Conservation (phyloP, 2,113 vertebrate species). For the Catagonus wagneri region DNA sequence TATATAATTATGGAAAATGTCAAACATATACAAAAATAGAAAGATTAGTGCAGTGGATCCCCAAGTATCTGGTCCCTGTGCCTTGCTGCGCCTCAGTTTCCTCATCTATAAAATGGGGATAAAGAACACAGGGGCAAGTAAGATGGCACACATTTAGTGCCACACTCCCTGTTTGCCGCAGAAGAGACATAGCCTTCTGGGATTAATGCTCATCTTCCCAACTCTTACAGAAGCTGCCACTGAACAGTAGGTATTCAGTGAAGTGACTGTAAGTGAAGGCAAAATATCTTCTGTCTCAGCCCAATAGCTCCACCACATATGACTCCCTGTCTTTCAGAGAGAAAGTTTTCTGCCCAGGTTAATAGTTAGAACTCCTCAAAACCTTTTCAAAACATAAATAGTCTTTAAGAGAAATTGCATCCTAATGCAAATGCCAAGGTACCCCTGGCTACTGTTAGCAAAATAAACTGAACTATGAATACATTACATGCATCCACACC, state of each 20-base stretch:
- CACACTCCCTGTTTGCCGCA: neutral
- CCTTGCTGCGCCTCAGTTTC: neutral
- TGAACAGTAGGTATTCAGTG: neutral
- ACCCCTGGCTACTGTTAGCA: slow-evolving; percentile 17
- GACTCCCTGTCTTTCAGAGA: slow-evolving; percentile 13
- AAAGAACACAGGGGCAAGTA: neutral
- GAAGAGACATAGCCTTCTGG: neutral
- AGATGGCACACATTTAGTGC: neutral
- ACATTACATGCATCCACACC: neutral
- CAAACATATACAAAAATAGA: neutral
- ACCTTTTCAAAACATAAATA: slow-evolving; percentile 57
- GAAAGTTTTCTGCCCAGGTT: neutral
- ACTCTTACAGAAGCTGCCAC: neutral
- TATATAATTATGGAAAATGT: neutral
- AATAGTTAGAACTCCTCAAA: slow-evolving; percentile 23
- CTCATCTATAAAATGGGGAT: neutral
- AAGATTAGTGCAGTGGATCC: neutral
- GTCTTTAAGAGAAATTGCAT: slow-evolving; percentile 38
- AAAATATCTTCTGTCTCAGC: neutral
- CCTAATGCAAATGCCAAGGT: slow-evolving; percentile 59
- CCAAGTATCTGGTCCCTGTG: neutral
- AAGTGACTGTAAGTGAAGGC: neutral
- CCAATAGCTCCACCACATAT: neutral
- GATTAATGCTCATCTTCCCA: neutral
- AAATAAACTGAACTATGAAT: slow-evolving; percentile 23